phyloP scores from a whole-genome alignment of 2,888 invertebrate species.

The Mythimna albipuncta region DNA sequence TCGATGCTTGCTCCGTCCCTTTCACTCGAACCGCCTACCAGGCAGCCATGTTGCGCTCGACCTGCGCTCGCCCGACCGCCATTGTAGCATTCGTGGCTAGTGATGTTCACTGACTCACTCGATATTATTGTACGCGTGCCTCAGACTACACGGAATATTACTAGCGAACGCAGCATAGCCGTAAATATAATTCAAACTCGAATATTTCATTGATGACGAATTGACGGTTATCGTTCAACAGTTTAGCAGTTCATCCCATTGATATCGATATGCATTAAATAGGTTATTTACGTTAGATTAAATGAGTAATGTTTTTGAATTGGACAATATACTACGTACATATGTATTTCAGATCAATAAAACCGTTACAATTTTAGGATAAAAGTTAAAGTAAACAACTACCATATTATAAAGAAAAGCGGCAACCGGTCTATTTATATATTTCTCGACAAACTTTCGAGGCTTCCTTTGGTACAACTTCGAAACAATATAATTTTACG shows the following conservation, averaged over 20 bases:
- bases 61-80: conserved; percentile 91
- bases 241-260: conserved; percentile 16
- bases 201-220: conserved; percentile 44
- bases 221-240: conserved; percentile 21
- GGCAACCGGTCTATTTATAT: neutral
- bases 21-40: conserved; percentile 89
- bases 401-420: conserved; percentile 9
- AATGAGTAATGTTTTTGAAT: conserved; percentile 3
- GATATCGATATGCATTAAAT: conserved; percentile 15
- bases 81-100: conserved; percentile 90
- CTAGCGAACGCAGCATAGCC: conserved; percentile 51
- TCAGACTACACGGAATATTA: conserved; percentile 58
- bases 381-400: conserved; percentile 14
- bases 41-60: conserved; percentile 91
- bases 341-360: neutral
- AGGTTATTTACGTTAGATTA: conserved; percentile 11
- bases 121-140: conserved; percentile 77
- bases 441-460: conserved; percentile 27
- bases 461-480: conserved; percentile 29
- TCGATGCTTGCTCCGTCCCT: conserved; percentile 80
- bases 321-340: neutral
- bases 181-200: conserved; percentile 47
- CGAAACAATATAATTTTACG: conserved; percentile 42
- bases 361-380: neutral
- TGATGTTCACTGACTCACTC: conserved; percentile 84